Conservation (phyloP, 2,113 vertebrate species). For the Alligator sinensis region DNA sequence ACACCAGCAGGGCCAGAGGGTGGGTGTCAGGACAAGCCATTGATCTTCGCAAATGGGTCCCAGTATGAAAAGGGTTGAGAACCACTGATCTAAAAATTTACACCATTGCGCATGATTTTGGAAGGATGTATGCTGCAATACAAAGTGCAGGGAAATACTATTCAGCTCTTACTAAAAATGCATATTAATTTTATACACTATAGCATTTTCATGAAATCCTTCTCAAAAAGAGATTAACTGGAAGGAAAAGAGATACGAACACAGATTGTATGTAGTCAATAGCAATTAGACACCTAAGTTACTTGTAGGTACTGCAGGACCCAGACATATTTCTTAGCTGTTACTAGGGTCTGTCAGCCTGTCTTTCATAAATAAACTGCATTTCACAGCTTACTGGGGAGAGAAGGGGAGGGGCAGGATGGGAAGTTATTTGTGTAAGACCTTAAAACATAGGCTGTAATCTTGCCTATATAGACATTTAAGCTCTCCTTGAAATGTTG, state of each 20-base stretch:
- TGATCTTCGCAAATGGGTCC: too few relatives aligned
- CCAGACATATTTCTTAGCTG: too few relatives aligned
- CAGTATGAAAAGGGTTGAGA: too few relatives aligned
- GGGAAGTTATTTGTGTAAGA: neutral
- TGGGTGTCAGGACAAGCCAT: too few relatives aligned
- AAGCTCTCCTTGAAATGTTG: neutral
- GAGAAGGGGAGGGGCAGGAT: neutral
- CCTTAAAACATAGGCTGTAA: neutral
- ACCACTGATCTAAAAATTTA: neutral
- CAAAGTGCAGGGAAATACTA: constrained; percentile 1
- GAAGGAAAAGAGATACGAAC: too few relatives aligned
- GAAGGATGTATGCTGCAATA: constrained; percentile 20
- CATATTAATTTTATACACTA: neutral
- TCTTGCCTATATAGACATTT: neutral
- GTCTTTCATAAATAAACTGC: too few relatives aligned
- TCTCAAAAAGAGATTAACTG: too few relatives aligned
- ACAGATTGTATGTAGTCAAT: too few relatives aligned
- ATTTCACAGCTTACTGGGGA: neutral
- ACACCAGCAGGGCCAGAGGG: too few relatives aligned
- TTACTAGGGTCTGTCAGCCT: too few relatives aligned
- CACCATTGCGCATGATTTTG: neutral
- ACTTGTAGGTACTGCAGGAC: too few relatives aligned
- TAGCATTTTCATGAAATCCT: neutral
- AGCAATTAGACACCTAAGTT: too few relatives aligned
- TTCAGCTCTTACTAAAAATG: neutral